These are phyloP conservation scores for Corydoras sp. DNA, from an alignment of 2,113 vertebrate genomes.

Conservation along the genomic window DNA sequence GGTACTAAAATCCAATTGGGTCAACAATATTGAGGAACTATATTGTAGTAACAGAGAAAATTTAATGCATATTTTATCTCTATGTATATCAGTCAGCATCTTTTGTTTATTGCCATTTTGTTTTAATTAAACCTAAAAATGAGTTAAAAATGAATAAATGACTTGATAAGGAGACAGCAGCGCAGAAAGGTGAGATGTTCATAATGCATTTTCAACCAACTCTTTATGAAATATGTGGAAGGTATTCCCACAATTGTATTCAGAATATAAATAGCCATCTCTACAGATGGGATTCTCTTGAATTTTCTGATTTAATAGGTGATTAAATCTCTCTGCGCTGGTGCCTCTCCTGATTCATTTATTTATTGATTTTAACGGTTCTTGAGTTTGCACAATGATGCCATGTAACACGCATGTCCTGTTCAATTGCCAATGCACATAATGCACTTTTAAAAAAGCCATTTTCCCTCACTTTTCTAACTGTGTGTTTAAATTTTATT, in stretches of 20 bases:
- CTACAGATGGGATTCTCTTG: neutral
- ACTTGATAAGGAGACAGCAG: conserved; percentile 61
- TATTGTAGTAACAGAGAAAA: conserved; percentile 38
- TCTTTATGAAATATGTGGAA: too few relatives aligned
- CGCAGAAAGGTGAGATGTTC: conserved; percentile 54
- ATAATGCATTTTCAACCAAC: too few relatives aligned
- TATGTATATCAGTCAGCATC: conserved; percentile 49
- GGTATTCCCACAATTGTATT: neutral
- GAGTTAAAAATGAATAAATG: conserved; percentile 64
- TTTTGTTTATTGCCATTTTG: conserved; percentile 58
- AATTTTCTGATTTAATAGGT: conserved; percentile 6
- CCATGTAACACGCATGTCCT: conserved; percentile 82
- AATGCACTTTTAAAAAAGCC: conserved; percentile 87
- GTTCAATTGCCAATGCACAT: conserved; percentile 72
- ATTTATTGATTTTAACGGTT: conserved; percentile 67
- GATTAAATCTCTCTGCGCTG: conserved; percentile 59
- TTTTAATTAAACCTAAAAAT: conserved; percentile 55
- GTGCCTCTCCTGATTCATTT: conserved; percentile 63
- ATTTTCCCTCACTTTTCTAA: conserved; percentile 80
- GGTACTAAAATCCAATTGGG: conserved; percentile 19
- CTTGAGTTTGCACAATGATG: conserved; percentile 66
- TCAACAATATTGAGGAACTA: conserved; percentile 44
- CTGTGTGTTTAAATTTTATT: conserved; percentile 40
- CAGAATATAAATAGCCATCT: neutral
- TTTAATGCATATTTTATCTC: conserved; percentile 39